These are phyloP conservation scores for Drosophila maculinotata DNA, from an alignment of 2,888 invertebrate genomes.

Conservation along the genomic window DNA sequence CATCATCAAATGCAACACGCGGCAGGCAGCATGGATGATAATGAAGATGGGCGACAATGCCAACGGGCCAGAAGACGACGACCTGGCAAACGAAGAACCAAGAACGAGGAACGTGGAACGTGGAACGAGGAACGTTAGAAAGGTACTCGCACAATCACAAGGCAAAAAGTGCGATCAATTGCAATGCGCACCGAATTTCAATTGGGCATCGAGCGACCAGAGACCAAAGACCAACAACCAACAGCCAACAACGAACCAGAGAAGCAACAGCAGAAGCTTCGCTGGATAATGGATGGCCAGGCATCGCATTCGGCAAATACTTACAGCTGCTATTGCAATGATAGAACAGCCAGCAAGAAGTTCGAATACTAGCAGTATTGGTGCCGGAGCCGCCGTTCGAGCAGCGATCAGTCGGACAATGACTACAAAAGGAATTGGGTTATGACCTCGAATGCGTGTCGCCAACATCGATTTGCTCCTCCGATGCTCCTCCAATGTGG, in stretches of 20 bases:
- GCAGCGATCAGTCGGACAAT: constrained; percentile 23
- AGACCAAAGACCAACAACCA: constrained; percentile 16
- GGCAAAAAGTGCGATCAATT: constrained; percentile 78
- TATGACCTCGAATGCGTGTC: constrained; percentile 83
- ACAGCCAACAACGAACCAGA: constrained; percentile 13
- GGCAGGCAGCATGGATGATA: constrained; percentile 60
- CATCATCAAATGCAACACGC: constrained; percentile 72
- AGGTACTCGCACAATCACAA: constrained; percentile 65
- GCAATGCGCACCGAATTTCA: constrained; percentile 78
- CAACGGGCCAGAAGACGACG: constrained; percentile 52
- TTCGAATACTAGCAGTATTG: constrained; percentile 13
- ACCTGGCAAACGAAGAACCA: constrained; percentile 15
- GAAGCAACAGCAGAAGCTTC: constrained; percentile 28
- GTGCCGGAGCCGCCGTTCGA: constrained; percentile 16
- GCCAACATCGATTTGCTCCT: constrained; percentile 38
- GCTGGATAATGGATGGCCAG: constrained; percentile 53
- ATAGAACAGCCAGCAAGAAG: constrained; percentile 43
- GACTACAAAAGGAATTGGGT: constrained; percentile 76
- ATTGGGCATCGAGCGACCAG: constrained; percentile 56
- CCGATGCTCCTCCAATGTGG: constrained; percentile 14
- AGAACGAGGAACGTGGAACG: constrained; percentile 45
- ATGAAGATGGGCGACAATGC: constrained; percentile 79
- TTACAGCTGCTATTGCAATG: constrained; percentile 54
- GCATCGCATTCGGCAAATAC: constrained; percentile 56
- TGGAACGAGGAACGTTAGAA: constrained; percentile 59